Percentiles rank a stretch among this genome's conserved stretches.
Conservation (phyloP, 2,113 vertebrate genomes). For the Otus sunia region DNA sequence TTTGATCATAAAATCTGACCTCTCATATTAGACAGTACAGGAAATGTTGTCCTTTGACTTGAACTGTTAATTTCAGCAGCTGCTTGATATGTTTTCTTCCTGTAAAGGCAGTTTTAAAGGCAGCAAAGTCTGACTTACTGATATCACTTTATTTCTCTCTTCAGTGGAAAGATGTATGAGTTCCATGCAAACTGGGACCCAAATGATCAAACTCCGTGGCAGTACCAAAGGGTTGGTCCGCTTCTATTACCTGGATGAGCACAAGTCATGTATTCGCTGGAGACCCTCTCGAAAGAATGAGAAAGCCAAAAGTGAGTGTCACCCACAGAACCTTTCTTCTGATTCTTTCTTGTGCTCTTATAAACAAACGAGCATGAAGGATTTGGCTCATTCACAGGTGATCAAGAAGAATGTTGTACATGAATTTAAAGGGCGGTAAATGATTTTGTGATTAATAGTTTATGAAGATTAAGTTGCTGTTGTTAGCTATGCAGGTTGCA, state of each 20-base stretch:
- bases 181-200: conserved; percentile 92
- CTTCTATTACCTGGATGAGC: conserved; percentile 93
- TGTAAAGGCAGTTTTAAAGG: neutral
- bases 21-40: neutral
- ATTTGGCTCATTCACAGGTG: neutral
- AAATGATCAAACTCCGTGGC: conserved; percentile 96
- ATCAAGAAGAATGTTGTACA: neutral
- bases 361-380: rapidly evolving
- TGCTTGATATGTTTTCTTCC: neutral
- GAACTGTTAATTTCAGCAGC: neutral
- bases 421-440: neutral
- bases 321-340: neutral
- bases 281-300: conserved; percentile 96
- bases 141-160: neutral
- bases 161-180: conserved; percentile 98
- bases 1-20: neutral
- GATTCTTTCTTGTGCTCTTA: neutral
- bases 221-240: conserved; percentile 91
- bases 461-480: neutral
- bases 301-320: conserved; percentile 96
- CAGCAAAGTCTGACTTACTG: neutral
- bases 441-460: neutral
- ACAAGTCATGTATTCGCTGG: conserved; percentile 96
- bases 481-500: neutral
- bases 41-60: neutral